Conservation (phyloP, 1,140 invertebrate species). For the Temnothorax nylanderi region DNA sequence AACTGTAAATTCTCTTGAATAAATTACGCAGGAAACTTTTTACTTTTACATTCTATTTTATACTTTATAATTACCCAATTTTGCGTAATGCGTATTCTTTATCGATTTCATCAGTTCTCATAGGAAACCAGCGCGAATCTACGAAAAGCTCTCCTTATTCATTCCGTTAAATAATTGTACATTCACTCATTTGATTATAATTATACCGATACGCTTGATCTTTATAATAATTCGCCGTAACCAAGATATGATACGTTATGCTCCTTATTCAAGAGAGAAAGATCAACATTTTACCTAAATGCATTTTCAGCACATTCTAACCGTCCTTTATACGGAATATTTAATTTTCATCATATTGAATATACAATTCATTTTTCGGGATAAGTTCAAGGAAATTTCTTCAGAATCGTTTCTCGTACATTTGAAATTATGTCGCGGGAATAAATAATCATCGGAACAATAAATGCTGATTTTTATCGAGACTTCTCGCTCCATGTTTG, state of each 20-base stretch:
- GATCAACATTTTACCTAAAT: slow-evolving; percentile 21
- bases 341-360: background rate
- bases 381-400: background rate
- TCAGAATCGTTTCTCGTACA: background rate
- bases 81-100: background rate
- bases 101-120: background rate
- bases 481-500: background rate
- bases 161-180: background rate
- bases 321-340: background rate
- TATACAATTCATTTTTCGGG: background rate
- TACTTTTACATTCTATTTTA: too few species aligned
- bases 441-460: background rate
- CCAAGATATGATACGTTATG: slow-evolving; percentile 2
- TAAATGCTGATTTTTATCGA: background rate
- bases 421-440: background rate
- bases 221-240: background rate
- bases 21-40: too few species aligned
- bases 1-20: too few species aligned
- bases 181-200: slow-evolving; percentile 1
- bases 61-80: too few species aligned
- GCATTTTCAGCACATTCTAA: background rate
- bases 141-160: background rate
- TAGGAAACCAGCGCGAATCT: background rate
- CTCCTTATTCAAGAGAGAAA: background rate
- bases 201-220: slow-evolving; percentile 13